Evolutionary conservation across 2,888 invertebrate genomes (phyloP), one percentile per base, ranked within the genome.

Genomic region (Epinotia nisella): DNA sequence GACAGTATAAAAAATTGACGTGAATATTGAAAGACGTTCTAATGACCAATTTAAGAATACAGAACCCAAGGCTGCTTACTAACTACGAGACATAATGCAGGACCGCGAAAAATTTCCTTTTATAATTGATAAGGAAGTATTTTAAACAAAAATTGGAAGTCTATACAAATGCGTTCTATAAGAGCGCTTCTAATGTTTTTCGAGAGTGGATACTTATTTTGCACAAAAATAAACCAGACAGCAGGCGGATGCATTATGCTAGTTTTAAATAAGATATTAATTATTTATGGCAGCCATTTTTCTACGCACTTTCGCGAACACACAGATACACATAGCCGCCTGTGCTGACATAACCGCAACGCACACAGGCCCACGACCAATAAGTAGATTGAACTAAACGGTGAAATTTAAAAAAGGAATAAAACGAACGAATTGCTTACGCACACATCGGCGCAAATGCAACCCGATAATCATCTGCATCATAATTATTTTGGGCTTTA

Each of bases 301-400:
- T 77, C 76, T 76, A 77, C 75, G 77, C 76, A 76, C 77, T 77
- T 76, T 76, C 77, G 71, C 75, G 66, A 65, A 65, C 74, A 70
- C 77, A 74, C 80, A 80, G 75, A 62, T 19, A 51, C 60, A 53
- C 17, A 55, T 11, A 35, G 64, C 74, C 74, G 78, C 84, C 75
- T 81, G 82, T 86, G 75, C 78, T 76, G 75, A 89, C 80, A 80
- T 78, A 80, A 87, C 87, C 85, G 81, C 85, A 85, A 86, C 88
- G 78, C 92, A 92, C 93, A 93, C 93, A 84, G 56, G 76, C 79
- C 77, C 81, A 83, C 85, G 81, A 87, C 93, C 93, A 93, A 93
- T 93, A 93, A 93, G 93, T 93, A 93, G 93, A 93, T 93, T 92
- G 92, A 91, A 92, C 93, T 93, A 93, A 93, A 93, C 92, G 93